Evolutionary conservation across 1,140 invertebrate species (phyloP).

Genomic region (Anoplolepis gracilipes): DNA sequence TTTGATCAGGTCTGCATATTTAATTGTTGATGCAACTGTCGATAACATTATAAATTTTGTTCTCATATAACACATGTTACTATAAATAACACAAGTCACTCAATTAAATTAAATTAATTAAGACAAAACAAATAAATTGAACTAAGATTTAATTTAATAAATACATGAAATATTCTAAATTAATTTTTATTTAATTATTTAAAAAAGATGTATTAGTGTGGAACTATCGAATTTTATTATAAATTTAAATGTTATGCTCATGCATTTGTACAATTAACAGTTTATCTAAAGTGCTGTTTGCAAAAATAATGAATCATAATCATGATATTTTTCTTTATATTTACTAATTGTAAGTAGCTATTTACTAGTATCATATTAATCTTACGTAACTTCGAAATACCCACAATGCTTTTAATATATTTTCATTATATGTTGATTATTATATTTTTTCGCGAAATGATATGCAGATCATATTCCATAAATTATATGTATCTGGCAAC

Average conservation of each 20-base stretch:
- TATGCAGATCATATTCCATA: slow-evolving; percentile 40
- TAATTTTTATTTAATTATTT: background rate
- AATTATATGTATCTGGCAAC: background rate
- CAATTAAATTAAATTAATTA: background rate
- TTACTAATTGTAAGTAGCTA: too few species aligned
- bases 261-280: background rate
- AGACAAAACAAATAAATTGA: too few species aligned
- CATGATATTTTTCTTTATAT: background rate
- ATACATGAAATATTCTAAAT: too few species aligned
- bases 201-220: background rate
- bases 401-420: background rate
- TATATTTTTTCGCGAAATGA: slow-evolving; percentile 20
- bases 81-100: too few species aligned
- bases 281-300: background rate
- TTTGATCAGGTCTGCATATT: slow-evolving; percentile 40
- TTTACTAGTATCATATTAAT: background rate
- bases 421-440: slow-evolving; percentile 14
- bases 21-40: background rate
- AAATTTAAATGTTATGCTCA: background rate
- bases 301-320: background rate
- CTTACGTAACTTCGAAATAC: background rate
- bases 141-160: too few species aligned
- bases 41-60: background rate
- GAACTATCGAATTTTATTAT: background rate
- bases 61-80: too few species aligned